These are phyloP conservation scores for Linepithema humile DNA, from an alignment of 1,140 invertebrate species.

Conservation along the genomic window DNA sequence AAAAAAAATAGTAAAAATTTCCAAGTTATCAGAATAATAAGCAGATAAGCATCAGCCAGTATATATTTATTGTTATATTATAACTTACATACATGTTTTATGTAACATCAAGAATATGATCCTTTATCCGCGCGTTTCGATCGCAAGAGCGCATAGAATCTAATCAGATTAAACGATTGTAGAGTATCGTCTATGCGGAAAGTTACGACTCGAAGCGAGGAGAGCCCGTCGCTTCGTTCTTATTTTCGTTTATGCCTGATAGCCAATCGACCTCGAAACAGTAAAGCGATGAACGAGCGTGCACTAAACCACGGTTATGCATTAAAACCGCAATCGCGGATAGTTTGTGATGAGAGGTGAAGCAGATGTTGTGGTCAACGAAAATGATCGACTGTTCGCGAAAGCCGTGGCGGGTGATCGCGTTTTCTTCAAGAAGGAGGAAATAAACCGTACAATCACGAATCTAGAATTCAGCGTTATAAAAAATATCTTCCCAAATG, in stretches of 20 bases:
- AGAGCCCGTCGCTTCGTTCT: conserved; percentile 21
- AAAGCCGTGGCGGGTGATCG: conserved; percentile 29
- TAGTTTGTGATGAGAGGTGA: background rate
- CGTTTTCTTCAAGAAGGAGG: background rate
- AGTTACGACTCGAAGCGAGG: conserved; percentile 26
- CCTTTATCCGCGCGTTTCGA: background rate
- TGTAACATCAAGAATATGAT: background rate
- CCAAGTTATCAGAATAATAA: background rate
- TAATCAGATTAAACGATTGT: conserved; percentile 53
- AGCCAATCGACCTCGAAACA: conserved; percentile 37
- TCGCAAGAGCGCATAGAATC: conserved; percentile 8
- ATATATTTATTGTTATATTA: too few relatives aligned
- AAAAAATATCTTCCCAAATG: background rate
- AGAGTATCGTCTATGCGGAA: conserved; percentile 11
- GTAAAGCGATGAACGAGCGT: conserved; percentile 37
- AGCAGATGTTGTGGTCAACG: conserved; percentile 40
- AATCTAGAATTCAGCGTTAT: background rate
- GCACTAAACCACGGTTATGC: conserved; percentile 31
- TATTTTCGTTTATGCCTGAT: conserved; percentile 33
- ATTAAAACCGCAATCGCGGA: conserved; percentile 34
- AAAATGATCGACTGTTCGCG: conserved; percentile 7
- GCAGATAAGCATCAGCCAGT: too few relatives aligned
- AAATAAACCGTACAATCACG: conserved; percentile 6
- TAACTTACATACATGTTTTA: background rate
- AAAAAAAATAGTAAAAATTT: too few relatives aligned